Evolutionary conservation across 1,140 invertebrate genomes (phyloP).

Genomic region (Pteromalus puparum): DNA sequence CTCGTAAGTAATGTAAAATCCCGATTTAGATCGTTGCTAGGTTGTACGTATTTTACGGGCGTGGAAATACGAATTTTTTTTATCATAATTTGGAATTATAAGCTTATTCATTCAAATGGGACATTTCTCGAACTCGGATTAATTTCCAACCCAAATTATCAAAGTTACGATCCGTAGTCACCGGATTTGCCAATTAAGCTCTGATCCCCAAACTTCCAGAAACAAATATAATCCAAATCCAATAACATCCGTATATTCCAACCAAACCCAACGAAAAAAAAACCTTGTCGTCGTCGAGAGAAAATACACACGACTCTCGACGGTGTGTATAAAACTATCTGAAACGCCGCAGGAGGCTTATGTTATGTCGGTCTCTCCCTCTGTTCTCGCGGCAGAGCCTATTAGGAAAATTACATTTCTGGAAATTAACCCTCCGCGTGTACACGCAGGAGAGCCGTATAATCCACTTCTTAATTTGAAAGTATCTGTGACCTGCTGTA

Average conservation of each 20-base stretch:
- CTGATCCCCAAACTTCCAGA: too few species aligned
- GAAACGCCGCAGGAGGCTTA: neutral
- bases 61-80: too few species aligned
- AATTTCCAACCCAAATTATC: too few species aligned
- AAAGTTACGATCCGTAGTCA: too few species aligned
- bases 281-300: neutral
- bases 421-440: conserved; percentile 13
- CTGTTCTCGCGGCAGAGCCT: neutral
- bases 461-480: neutral
- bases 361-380: neutral
- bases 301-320: neutral
- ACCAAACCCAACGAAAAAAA: too few species aligned
- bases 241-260: too few species aligned
- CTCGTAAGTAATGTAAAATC: neutral
- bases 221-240: too few species aligned
- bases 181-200: too few species aligned
- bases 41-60: too few species aligned
- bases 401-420: conserved; percentile 32
- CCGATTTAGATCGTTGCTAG: neutral
- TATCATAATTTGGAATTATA: too few species aligned
- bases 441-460: neutral
- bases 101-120: neutral
- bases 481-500: too few species aligned
- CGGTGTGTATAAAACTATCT: neutral
- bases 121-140: too few species aligned